These are phyloP conservation scores for Microhierax caerulescens DNA, from an alignment of 2,797 vertebrate genomes.

Conservation along the genomic window DNA sequence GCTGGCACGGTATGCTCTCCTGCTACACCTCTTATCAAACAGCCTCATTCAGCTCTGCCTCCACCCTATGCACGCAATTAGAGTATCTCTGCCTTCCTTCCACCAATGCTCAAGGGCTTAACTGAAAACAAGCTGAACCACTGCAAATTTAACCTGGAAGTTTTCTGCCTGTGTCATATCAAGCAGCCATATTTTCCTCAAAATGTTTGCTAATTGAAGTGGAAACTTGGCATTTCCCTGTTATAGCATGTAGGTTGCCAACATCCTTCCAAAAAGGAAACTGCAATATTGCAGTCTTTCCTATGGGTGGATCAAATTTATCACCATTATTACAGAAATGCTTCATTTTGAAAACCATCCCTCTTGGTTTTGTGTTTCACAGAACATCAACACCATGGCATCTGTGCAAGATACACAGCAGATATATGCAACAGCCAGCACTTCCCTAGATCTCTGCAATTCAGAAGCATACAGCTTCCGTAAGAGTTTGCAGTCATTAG, in stretches of 20 bases:
- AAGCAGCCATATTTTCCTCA: not conserved
- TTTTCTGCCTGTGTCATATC: not conserved
- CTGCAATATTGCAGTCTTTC: not conserved
- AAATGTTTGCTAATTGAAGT: not conserved
- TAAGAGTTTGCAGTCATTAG: not conserved
- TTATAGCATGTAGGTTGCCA: not conserved
- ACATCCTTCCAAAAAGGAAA: not conserved
- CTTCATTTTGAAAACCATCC: not conserved
- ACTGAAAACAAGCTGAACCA: not conserved
- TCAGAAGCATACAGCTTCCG: not conserved
- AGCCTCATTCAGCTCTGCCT: not conserved
- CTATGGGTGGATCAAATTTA: not conserved
- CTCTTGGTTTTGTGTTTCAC: not conserved
- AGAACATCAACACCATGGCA: not conserved
- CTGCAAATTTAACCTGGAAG: not conserved
- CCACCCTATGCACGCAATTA: not conserved
- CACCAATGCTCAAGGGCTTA: not conserved
- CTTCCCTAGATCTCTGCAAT: not conserved
- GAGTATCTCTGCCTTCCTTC: not conserved
- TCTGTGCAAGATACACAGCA: not conserved
- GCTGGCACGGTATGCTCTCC: not conserved
- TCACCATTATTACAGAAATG: not conserved
- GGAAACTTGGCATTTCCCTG: not conserved
- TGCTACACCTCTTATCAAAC: not conserved
- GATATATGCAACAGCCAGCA: not conserved